These are phyloP conservation scores for Percina caprodes DNA, from an alignment of 2,113 vertebrate species.

Conservation along the genomic window DNA sequence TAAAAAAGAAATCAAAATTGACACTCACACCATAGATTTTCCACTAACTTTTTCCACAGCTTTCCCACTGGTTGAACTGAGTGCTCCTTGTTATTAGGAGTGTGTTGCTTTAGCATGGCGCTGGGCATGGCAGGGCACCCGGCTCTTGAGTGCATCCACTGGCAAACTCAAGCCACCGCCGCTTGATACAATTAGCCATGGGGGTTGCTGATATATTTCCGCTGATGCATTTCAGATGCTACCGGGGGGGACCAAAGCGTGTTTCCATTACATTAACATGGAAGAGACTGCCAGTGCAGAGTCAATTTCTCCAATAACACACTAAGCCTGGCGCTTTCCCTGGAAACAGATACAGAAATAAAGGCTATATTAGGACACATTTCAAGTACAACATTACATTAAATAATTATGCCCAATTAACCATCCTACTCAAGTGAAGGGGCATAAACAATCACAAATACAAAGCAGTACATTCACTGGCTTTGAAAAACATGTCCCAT, in stretches of 20 bases:
- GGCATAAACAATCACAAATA: background rate
- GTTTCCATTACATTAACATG: slow-evolving; percentile 78
- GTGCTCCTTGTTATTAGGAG: slow-evolving; percentile 68
- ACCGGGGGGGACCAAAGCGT: slow-evolving; percentile 42
- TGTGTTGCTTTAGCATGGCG: slow-evolving; percentile 74
- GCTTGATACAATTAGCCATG: slow-evolving; percentile 69
- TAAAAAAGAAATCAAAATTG: slow-evolving; percentile 61
- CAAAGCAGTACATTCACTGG: background rate
- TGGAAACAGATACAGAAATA: slow-evolving; percentile 61
- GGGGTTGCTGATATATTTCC: slow-evolving; percentile 61
- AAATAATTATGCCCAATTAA: background rate
- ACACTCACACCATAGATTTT: slow-evolving; percentile 73
- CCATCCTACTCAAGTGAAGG: background rate
- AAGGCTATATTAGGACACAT: slow-evolving; percentile 36
- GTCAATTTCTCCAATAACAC: slow-evolving; percentile 70
- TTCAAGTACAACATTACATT: slow-evolving; percentile 1
- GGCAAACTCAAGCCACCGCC: slow-evolving; percentile 65
- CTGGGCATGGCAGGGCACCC: slow-evolving; percentile 66
- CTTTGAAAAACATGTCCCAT: background rate
- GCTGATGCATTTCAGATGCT: slow-evolving; percentile 72
- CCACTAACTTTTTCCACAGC: slow-evolving; percentile 81
- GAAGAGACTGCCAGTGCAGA: slow-evolving; percentile 43
- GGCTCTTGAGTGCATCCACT: slow-evolving; percentile 62
- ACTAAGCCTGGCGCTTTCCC: slow-evolving; percentile 48
- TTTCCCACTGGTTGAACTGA: slow-evolving; percentile 71